phyloP scores from a whole-genome alignment of 2,888 invertebrate species.

The Habrosyne pyritoides region DNA sequence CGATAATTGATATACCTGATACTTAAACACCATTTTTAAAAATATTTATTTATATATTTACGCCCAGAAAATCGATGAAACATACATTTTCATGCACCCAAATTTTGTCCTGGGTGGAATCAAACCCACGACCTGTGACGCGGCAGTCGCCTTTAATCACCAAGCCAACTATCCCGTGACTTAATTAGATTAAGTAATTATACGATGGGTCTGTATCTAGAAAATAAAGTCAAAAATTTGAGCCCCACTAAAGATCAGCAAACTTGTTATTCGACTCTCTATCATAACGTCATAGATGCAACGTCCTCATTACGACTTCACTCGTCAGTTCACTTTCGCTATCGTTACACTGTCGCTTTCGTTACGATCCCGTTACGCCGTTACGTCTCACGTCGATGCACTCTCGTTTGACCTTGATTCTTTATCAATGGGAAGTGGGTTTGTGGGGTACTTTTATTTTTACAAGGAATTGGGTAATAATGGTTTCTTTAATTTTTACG shows the following conservation, averaged over 20 bases:
- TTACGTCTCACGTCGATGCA: slow-evolving; percentile 4
- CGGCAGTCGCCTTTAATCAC: too few species aligned
- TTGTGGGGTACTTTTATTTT: slow-evolving; percentile 5
- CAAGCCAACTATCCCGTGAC: too few species aligned
- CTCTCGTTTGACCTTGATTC: slow-evolving; percentile 10
- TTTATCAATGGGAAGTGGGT: slow-evolving; percentile 8
- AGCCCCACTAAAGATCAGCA: background rate
- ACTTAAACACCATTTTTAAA: too few species aligned
- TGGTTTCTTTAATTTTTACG: background rate
- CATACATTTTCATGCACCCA: too few species aligned
- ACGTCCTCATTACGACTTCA: slow-evolving; percentile 7
- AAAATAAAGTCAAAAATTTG: background rate
- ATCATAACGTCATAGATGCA: slow-evolving; percentile 1
- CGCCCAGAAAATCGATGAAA: too few species aligned
- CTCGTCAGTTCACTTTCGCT: slow-evolving; percentile 10
- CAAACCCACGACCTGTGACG: too few species aligned
- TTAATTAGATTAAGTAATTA: too few species aligned
- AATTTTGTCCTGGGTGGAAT: too few species aligned
- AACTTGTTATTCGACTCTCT: background rate
- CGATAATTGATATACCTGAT: too few species aligned
- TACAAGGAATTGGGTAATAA: background rate
- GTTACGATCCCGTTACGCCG: slow-evolving; percentile 2
- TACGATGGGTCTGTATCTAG: too few species aligned
- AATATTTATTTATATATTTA: too few species aligned
- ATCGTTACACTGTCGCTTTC: slow-evolving; percentile 7